A percentile compares a stretch with the other conserved stretches of the same genome.
Evolutionary conservation across 2,888 invertebrate species (phyloP).

Genomic region (Cataglyphis cursor): DNA sequence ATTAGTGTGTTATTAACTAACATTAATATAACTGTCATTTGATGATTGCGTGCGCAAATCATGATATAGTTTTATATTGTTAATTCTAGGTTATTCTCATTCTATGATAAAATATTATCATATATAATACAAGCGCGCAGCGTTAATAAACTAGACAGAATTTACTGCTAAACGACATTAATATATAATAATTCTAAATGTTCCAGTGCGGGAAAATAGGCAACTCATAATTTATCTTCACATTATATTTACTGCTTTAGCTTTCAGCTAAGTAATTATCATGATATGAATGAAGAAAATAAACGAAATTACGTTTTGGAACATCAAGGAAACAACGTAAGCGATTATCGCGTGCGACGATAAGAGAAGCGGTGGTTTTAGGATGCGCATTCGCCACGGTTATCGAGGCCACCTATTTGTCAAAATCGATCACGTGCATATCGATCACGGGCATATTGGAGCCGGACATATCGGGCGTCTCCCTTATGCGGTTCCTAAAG

Average conservation of each 20-base stretch:
- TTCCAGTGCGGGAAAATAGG: background rate
- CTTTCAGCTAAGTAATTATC: background rate
- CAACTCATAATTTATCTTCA: background rate
- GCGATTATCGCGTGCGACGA: background rate
- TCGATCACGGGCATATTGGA: background rate
- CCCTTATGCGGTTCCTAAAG: background rate
- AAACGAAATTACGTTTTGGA: background rate
- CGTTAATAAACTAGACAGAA: slow-evolving; percentile 19
- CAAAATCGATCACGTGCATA: slow-evolving; percentile 30
- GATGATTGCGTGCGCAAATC: slow-evolving; percentile 1
- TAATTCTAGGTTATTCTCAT: background rate
- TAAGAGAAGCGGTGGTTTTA: background rate
- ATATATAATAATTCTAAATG: background rate
- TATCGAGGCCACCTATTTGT: slow-evolving; percentile 14
- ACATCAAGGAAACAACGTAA: background rate
- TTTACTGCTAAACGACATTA: slow-evolving; percentile 6
- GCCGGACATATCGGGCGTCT: background rate
- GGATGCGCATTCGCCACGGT: background rate
- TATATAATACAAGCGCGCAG: background rate
- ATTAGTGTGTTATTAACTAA: background rate
- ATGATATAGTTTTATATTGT: background rate
- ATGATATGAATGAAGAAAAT: background rate
- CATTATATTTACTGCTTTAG: background rate
- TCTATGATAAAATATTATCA: slow-evolving; percentile 8
- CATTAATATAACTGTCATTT: background rate